Conservation (phyloP, 2,113 vertebrate genomes). For the Scalopus aquaticus region DNA sequence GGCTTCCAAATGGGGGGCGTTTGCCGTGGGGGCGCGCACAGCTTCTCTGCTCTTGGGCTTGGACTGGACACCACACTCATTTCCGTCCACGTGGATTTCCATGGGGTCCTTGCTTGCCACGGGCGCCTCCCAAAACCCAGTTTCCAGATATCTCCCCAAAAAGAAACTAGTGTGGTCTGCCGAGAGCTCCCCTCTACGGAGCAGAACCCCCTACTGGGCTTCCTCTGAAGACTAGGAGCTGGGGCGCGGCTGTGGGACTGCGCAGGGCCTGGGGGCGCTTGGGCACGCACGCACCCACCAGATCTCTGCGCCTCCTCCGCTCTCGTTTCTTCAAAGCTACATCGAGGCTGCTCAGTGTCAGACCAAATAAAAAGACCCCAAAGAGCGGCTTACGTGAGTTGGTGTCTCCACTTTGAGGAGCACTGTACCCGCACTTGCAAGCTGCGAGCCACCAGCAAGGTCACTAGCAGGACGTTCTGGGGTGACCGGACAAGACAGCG, state of each 20-base stretch:
- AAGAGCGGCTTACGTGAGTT: background rate
- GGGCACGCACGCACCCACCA: background rate
- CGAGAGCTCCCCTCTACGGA: too few relatives aligned
- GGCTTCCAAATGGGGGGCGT: background rate
- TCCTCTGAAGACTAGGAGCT: background rate
- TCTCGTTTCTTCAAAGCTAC: background rate
- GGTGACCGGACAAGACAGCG: background rate
- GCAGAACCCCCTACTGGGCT: too few relatives aligned
- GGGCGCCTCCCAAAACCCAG: background rate
- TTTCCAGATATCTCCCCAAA: background rate
- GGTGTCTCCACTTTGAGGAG: background rate
- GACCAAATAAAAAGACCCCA: constrained; percentile 19
- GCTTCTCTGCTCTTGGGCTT: background rate
- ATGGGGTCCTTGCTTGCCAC: background rate
- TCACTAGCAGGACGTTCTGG: constrained; percentile 9
- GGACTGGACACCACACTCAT: background rate
- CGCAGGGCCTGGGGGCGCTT: background rate
- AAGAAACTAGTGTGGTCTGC: background rate
- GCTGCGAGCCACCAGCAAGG: background rate
- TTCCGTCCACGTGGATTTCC: background rate
- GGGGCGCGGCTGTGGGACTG: too few relatives aligned
- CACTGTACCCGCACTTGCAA: background rate
- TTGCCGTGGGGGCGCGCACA: too few relatives aligned
- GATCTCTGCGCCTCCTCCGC: background rate
- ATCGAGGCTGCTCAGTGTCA: background rate